Base-by-base conservation (phyloP, 2,113 vertebrate genomes). In the Oceanodroma tethys region DNA sequence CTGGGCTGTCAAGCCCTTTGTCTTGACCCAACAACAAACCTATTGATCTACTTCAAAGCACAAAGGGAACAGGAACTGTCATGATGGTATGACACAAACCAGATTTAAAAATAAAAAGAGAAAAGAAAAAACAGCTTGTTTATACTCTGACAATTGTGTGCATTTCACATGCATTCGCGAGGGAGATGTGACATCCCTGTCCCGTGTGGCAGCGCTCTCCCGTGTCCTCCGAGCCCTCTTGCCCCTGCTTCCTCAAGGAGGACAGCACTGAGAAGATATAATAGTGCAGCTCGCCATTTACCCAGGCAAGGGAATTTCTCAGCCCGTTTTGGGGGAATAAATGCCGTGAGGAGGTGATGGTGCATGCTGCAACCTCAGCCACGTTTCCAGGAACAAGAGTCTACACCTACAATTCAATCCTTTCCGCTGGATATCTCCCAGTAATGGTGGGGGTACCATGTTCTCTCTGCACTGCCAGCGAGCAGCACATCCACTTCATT, bases 1-100 rank as follows among this genome's bases (percentile, higher is more conserved):
- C 88, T 74, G 88, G 84, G 52, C 59, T 94, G 92, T 96, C 80
- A 95, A 97, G 63, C 40, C 56, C 86, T 97, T 97, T 97, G 74
- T 97, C 93, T 93, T 82, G 75, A 95, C 91, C 87, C 52, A 88
- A 87, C 56, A 78, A 73, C 36, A 48, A 95, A 53, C 55, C 40
- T 92, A 88, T 84, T 95, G 91, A 96, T 95, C 86, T 88, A 7
- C 73, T 95, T 91, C 86, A 90, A 93, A 87, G 68, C 67, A 89
- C 85, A 91, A 93, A 95, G 30, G 59, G 50, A 90, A 52, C 4
- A 4, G 50, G 29, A 89, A 92, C 60, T 47, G 38, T 70, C 50
- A 30, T 13, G 43, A 78, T 11, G 38, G 25, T 26, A 19, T 45
- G 79, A n/a, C 75, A 93, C n/a, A 65, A 96, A 34, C 7, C 11